Conservation (phyloP, 2,797 vertebrate species). For the Micromesistius poutassou region DNA sequence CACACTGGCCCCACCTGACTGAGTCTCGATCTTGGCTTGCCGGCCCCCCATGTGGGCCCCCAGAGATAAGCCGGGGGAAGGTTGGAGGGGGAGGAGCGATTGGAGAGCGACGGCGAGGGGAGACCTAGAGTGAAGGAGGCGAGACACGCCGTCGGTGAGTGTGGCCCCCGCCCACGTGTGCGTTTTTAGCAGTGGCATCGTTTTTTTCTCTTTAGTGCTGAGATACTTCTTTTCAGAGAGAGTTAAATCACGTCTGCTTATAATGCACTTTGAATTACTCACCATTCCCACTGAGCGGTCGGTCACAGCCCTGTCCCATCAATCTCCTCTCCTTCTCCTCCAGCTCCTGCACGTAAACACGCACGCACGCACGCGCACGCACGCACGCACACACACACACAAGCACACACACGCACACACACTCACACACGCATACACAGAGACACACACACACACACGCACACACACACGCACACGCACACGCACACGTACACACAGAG, state of each 20-base stretch:
- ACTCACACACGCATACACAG: not conserved
- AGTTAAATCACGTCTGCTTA: not conserved
- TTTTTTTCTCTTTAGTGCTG: not conserved
- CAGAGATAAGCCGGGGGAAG: slow-evolving; percentile 60
- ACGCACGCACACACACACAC: not conserved
- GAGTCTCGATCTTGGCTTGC: slow-evolving; percentile 58
- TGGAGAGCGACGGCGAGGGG: slow-evolving; percentile 48
- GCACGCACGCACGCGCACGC: not conserved
- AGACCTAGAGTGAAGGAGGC: slow-evolving; percentile 49
- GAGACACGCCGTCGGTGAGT: not conserved
- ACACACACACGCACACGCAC: not conserved
- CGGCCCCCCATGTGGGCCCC: slow-evolving; percentile 44
- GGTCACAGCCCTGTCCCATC: slow-evolving; percentile 43
- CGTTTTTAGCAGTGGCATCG: not conserved
- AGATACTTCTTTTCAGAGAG: not conserved
- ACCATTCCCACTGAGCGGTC: slow-evolving; percentile 32
- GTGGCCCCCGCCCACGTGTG: not conserved
- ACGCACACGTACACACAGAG: too few species aligned
- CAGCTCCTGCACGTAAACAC: slow-evolving; percentile 55
- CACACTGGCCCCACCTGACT: slow-evolving; percentile 60
- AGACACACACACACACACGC: not conserved
- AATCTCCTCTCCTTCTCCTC: slow-evolving; percentile 57
- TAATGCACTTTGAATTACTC: not conserved
- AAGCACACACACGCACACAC: not conserved
- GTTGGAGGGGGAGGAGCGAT: slow-evolving; percentile 49